Evolutionary conservation across 2,797 vertebrate genomes (phyloP), one percentile per base, ranked within the genome.

Genomic region (Centropyge bicolor): DNA sequence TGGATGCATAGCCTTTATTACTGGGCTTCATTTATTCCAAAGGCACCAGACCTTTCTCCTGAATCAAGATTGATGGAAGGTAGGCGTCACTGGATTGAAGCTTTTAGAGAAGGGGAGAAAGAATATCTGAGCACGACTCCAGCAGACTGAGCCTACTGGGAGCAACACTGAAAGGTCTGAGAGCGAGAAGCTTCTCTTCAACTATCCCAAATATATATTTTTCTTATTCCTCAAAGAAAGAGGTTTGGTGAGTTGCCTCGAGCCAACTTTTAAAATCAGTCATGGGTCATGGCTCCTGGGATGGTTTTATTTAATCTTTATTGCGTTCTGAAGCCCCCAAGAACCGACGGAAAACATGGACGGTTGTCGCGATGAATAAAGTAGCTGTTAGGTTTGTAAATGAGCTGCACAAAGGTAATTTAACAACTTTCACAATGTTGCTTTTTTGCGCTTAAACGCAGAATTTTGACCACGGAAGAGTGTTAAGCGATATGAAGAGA

Each of bases 41-140:
- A 83, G 73, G 81, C 85, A 87, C 52, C 80, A 71, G 81, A 86
- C 82, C 78, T 89, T 86, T 81, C 74, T 80, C 48, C 76, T 38
- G 81, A 91, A 93, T 93, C 81, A 92, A 89, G 91, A 92, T 72
- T 91, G 92, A 93, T 90, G 83, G 87, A 88, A 83, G 76, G 84
- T 70, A 70, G 63, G 82, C 77, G 74, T 85, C 74, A 62, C 79
- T 88, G 73, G 82, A 78, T 38, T 76, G 65, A 55, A 77, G 74
- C 80, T 87, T 70, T 86, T 70, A 71, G 70, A 86, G 81, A 59
- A 1, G 49, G 55, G 22, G 61, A 78, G 64, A 69, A 71, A 83
- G 76, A 74, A 85, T 75, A 82, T 75, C 51, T 88, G 80, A 88
- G 76, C 74, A 79, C 63, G 78, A 72, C 69, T 76, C 74, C 80